phyloP scores from a whole-genome alignment of 2,113 vertebrate genomes.

The Synchiropus splendidus region DNA sequence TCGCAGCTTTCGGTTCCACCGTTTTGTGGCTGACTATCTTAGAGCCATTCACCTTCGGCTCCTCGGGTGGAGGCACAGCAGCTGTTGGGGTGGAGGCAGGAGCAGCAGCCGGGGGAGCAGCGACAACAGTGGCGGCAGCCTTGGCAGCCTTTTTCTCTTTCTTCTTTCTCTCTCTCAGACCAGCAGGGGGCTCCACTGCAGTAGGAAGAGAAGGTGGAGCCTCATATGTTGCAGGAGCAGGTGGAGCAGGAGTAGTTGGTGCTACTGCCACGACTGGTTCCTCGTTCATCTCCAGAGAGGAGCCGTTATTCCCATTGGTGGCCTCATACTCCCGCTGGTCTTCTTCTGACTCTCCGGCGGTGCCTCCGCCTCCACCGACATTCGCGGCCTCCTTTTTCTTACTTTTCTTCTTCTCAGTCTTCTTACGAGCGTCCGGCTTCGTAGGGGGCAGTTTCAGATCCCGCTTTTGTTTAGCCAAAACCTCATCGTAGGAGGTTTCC shows the following conservation, averaged over 20 bases:
- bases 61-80: constrained; percentile 40
- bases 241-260: background rate
- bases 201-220: constrained; percentile 31
- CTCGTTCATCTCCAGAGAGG: constrained; percentile 62
- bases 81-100: background rate
- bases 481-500: constrained; percentile 94
- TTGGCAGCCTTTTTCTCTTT: constrained; percentile 81
- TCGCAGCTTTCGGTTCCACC: constrained; percentile 68
- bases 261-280: constrained; percentile 28
- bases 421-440: constrained; percentile 84
- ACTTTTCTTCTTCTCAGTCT: constrained; percentile 90
- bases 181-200: constrained; percentile 54
- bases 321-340: constrained; percentile 80
- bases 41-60: constrained; percentile 72
- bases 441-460: constrained; percentile 77
- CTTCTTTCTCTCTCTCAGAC: constrained; percentile 83
- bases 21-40: constrained; percentile 74
- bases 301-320: constrained; percentile 64
- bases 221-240: constrained; percentile 9
- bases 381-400: constrained; percentile 87
- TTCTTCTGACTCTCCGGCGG: constrained; percentile 84
- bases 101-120: constrained; percentile 17
- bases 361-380: constrained; percentile 61
- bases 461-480: constrained; percentile 87
- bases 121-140: constrained; percentile 12